Base-by-base conservation (phyloP, 2,797 vertebrate genomes). In the Gymnodraco acuticeps region DNA sequence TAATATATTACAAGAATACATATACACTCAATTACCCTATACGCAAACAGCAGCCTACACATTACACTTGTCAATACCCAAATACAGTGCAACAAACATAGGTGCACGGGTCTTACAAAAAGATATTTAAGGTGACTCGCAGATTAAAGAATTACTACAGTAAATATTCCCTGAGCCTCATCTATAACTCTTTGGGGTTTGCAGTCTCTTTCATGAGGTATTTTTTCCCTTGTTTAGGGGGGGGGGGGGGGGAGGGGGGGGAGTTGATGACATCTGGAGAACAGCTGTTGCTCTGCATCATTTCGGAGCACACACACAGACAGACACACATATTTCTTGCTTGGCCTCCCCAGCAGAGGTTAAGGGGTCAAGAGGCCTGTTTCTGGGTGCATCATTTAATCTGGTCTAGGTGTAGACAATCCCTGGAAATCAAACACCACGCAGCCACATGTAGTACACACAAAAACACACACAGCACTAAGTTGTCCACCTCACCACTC, bases 241-340 rank as follows among this genome's bases (percentile, higher is more conserved):
- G 27, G 23, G 27, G 19, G 73, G 27, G 19, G 73, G 54, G 55
- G 64, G 52, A 20, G 27, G 31, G 73, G 54, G 56, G 64, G 50
- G 45, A 5, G 47, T 19, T 61, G 42, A 80, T 51, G 89, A 88
- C 92, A 92, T 94, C 93, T 93, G 93, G 90, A 77, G 74, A 88
- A 87, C 93, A 94, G 90, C 93, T 94, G 93, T 84, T 89, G 82
- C 88, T 83, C 47, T 76, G 54, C 80, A 83, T 87, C 84, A 82
- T 50, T 62, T 43, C 6, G 3, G 3, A 19, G 15, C 14, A 58
- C 48, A 58, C 47, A 55, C 70, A 56, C 23, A 27, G 3, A 23
- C 23, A 23, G 23, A 23, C 23, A 59, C 63, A 79, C 63, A 54
- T 31, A 89, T 54, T 70, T 70, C 69, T 71, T 79, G 70, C 76